Evolutionary conservation across 1,140 invertebrate genomes (phyloP).

Genomic region (Drosophila jambulina): DNA sequence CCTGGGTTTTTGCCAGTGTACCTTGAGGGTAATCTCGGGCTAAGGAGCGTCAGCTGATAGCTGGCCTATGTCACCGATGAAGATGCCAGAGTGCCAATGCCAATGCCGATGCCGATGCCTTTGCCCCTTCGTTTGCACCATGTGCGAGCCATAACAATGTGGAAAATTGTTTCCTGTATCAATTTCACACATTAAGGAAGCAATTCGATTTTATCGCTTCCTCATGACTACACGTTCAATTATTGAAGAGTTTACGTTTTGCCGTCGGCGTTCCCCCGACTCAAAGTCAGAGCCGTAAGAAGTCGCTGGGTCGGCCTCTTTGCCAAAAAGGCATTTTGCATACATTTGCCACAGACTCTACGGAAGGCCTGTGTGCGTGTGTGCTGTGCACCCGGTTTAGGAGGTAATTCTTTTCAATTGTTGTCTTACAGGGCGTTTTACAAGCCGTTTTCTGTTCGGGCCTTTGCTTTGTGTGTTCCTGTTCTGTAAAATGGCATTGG

Average conservation of each 20-base stretch:
- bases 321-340: conserved; percentile 59
- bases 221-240: conserved; percentile 84
- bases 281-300: conserved; percentile 33
- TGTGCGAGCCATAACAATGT: conserved; percentile 82
- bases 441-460: conserved; percentile 58
- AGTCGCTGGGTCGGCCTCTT: conserved; percentile 41
- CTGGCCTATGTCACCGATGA: conserved; percentile 55
- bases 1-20: conserved; percentile 14
- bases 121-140: conserved; percentile 56
- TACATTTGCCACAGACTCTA: conserved; percentile 35
- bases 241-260: conserved; percentile 83
- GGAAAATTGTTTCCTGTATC: conserved; percentile 85
- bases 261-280: conserved; percentile 34
- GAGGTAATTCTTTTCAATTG: conserved; percentile 80
- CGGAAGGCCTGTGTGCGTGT: conserved; percentile 9
- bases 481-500: not conserved
- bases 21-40: conserved; percentile 11
- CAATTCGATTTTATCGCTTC: conserved; percentile 84
- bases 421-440: conserved; percentile 69
- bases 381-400: conserved; percentile 28
- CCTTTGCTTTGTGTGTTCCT: conserved; percentile 2
- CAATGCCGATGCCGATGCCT: conserved; percentile 15
- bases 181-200: conserved; percentile 84
- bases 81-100: conserved; percentile 34
- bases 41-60: conserved; percentile 18